phyloP scores from a whole-genome alignment of 2,113 vertebrate species.

The Cricetomys ansorgei region DNA sequence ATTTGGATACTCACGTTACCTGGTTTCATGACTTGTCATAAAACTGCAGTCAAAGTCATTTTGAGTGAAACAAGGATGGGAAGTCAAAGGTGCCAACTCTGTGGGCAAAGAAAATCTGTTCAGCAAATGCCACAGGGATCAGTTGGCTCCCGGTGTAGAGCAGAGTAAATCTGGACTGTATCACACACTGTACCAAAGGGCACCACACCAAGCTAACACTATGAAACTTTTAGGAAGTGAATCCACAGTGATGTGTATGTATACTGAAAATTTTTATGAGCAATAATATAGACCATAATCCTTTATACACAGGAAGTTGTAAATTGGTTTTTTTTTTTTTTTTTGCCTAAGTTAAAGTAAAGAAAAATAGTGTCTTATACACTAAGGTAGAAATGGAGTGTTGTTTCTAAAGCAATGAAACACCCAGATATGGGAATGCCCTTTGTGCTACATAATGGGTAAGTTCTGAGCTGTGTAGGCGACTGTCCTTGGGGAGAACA shows the following conservation, averaged over 20 bases:
- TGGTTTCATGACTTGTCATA: not conserved
- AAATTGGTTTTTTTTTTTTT: too few species aligned
- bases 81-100: not conserved
- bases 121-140: not conserved
- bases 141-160: fast-evolving
- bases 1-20: not conserved
- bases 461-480: fast-evolving
- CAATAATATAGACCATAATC: not conserved
- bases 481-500: not conserved
- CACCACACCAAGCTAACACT: not conserved
- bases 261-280: not conserved
- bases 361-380: not conserved
- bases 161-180: not conserved
- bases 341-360: not conserved
- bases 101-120: not conserved
- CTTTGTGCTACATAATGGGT: fast-evolving
- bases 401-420: fast-evolving
- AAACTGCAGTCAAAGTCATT: not conserved
- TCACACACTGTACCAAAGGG: not conserved
- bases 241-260: too few species aligned
- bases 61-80: fast-evolving
- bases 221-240: not conserved
- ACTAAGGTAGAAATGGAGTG: fast-evolving
- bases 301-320: not conserved
- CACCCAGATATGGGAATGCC: not conserved